These are phyloP conservation scores for Clitarchus hookeri DNA, from an alignment of 2,888 invertebrate species.

Conservation along the genomic window DNA sequence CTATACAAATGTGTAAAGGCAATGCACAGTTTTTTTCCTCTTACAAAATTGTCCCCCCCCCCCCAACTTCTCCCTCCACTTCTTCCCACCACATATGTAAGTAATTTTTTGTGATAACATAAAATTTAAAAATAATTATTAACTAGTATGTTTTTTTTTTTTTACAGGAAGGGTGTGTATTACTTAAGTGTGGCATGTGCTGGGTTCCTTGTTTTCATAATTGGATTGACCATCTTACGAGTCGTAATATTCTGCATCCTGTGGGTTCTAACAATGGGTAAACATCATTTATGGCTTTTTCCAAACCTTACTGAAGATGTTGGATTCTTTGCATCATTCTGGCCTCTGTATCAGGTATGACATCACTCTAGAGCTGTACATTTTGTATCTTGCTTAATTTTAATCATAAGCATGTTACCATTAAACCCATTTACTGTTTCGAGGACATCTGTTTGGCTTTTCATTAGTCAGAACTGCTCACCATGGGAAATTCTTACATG, in stretches of 20 bases:
- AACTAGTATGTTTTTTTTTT: constrained; percentile 17
- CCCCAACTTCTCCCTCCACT: no score
- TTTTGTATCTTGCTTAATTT: neutral
- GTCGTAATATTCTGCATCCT: constrained; percentile 89
- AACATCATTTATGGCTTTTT: constrained; percentile 95
- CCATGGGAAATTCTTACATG: no score
- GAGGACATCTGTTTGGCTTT: no score
- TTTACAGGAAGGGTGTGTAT: constrained; percentile 85
- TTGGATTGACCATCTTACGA: constrained; percentile 86
- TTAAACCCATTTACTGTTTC: no score
- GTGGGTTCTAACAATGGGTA: constrained; percentile 85
- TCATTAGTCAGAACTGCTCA: no score
- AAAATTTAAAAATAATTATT: neutral
- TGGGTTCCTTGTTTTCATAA: constrained; percentile 91
- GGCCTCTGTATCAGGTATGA: constrained; percentile 88
- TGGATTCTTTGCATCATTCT: constrained; percentile 97
- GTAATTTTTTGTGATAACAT: no score
- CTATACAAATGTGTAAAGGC: constrained; percentile 25
- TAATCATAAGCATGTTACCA: no score
- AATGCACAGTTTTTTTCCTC: no score
- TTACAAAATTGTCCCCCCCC: no score
- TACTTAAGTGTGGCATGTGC: constrained; percentile 95
- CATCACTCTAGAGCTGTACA: neutral
- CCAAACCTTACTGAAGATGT: constrained; percentile 99
- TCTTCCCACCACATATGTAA: no score